Conservation (phyloP, 64 coral and sea anemone species). For the Stichodactyla mertensii region DNA sequence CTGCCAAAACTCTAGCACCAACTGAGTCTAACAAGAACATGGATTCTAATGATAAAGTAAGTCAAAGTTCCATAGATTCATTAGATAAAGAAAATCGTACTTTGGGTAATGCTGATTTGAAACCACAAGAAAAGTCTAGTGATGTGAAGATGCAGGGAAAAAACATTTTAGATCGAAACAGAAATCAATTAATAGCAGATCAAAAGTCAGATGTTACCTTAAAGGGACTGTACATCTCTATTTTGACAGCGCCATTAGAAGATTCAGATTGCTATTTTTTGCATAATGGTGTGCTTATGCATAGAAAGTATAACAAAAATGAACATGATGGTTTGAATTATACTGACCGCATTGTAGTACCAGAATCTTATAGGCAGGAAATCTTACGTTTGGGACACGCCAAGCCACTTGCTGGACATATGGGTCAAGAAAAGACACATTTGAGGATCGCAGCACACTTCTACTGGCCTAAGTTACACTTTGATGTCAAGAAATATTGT, state of each 20-base stretch:
- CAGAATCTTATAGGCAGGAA: not conserved
- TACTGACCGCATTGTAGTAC: constrained; percentile 7
- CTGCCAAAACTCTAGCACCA: not conserved
- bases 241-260: not conserved
- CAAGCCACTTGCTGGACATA: not conserved
- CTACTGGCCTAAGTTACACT: constrained; percentile 55
- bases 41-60: not conserved
- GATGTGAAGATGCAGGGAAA: not conserved
- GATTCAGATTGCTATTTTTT: constrained; percentile 27
- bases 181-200: constrained; percentile 35
- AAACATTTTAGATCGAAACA: constrained; percentile 4
- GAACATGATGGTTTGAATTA: not conserved
- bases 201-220: constrained; percentile 26
- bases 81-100: not conserved
- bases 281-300: constrained; percentile 26
- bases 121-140: not conserved
- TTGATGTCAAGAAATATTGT: constrained; percentile 36
- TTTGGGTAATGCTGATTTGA: not conserved
- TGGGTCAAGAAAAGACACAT: constrained; percentile 45
- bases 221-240: not conserved
- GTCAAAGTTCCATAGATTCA: not conserved
- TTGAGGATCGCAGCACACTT: constrained; percentile 33
- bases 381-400: not conserved
- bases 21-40: not conserved
- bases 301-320: constrained; percentile 13